A percentile compares a stretch with the other conserved stretches of the same genome.
phyloP scores from a whole-genome alignment of 2,113 vertebrate genomes.

The Dicentrarchus labrax region DNA sequence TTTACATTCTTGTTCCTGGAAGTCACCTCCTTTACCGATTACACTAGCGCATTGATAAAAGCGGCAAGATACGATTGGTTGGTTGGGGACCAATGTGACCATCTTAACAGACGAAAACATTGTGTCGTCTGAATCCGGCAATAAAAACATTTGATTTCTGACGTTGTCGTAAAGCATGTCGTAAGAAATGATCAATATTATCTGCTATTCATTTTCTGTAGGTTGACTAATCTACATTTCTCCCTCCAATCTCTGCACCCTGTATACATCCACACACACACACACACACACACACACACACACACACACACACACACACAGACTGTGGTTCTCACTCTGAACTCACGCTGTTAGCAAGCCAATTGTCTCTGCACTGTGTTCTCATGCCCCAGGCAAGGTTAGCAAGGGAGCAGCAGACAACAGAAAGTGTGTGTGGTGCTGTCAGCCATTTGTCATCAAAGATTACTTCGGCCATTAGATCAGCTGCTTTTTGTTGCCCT shows the following conservation, averaged over 20 bases:
- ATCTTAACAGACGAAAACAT: no score
- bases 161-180: no score
- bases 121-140: no score
- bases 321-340: slow-evolving; percentile 26
- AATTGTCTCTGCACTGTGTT: slow-evolving; percentile 45
- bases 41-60: no score
- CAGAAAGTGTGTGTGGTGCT: slow-evolving; percentile 27
- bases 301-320: background rate
- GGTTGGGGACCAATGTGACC: no score
- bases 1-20: no score
- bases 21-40: no score
- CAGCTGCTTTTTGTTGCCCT: slow-evolving; percentile 32
- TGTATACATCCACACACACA: background rate
- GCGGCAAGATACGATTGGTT: no score
- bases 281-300: background rate
- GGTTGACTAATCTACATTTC: background rate
- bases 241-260: background rate
- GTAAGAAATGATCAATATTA: background rate
- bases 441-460: slow-evolving; percentile 59
- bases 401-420: slow-evolving; percentile 48
- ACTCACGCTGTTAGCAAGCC: slow-evolving; percentile 56
- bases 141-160: background rate
- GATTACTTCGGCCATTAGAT: slow-evolving; percentile 36
- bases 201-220: background rate
- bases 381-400: slow-evolving; percentile 67